phyloP scores from a whole-genome alignment of 92 coral and sea anemone species.

The Parazoanthus atlanticus region DNA sequence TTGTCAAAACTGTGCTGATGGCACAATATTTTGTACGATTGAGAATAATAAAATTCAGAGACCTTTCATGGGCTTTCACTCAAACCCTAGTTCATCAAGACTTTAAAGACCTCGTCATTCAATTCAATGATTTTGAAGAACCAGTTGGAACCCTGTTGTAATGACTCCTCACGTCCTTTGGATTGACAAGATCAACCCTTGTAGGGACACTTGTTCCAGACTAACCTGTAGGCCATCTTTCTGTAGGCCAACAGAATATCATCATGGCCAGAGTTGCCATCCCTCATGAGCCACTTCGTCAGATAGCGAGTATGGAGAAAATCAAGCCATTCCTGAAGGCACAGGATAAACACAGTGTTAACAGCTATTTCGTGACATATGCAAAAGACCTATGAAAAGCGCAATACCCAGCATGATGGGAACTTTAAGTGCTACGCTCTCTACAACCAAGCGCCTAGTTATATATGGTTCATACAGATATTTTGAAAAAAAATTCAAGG shows the following conservation, averaged over 20 bases:
- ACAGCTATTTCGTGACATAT: neutral
- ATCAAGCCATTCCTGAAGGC: slow-evolving; percentile 67
- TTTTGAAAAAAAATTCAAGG: no score
- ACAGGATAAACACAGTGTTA: neutral
- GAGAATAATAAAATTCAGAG: neutral
- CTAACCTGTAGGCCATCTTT: slow-evolving; percentile 88
- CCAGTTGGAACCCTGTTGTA: neutral
- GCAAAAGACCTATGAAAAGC: no score
- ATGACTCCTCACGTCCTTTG: no score
- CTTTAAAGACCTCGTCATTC: no score
- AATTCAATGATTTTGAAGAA: no score
- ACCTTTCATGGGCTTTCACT: no score
- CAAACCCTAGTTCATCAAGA: neutral
- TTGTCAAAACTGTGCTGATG: neutral
- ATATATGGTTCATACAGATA: no score
- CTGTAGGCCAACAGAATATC: slow-evolving; percentile 88
- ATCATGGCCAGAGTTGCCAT: slow-evolving; percentile 55
- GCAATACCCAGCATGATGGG: neutral
- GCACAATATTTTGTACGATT: neutral
- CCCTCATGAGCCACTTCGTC: slow-evolving; percentile 84
- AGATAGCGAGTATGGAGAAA: slow-evolving; percentile 79
- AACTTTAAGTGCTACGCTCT: neutral
- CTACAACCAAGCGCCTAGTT: no score
- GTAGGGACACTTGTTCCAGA: neutral
- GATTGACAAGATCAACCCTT: neutral